These are phyloP conservation scores for Eulimnadia texana DNA, from an alignment of 1,140 invertebrate species.

Conservation along the genomic window DNA sequence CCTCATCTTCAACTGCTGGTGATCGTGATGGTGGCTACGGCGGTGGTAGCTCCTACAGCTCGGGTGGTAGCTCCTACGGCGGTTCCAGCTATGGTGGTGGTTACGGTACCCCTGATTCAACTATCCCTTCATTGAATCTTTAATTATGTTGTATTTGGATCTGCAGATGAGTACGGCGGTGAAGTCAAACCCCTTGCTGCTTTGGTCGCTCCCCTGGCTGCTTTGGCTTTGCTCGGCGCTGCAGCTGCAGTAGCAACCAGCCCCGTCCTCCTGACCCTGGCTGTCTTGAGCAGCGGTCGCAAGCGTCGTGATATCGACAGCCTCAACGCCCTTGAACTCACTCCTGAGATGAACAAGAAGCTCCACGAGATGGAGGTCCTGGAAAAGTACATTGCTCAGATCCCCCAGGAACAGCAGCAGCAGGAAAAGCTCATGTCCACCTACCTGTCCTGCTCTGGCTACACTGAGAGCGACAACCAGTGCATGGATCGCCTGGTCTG, in stretches of 20 bases:
- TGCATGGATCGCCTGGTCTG: slow-evolving; percentile 28
- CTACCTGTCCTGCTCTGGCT: slow-evolving; percentile 26
- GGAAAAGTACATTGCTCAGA: slow-evolving; percentile 20
- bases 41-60: background rate
- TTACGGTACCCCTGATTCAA: background rate
- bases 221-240: slow-evolving; percentile 57
- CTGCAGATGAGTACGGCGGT: slow-evolving; percentile 1
- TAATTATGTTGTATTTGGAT: too few relatives aligned
- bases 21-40: background rate
- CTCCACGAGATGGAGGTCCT: slow-evolving; percentile 22
- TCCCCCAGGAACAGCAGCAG: slow-evolving; percentile 26
- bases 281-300: slow-evolving; percentile 41
- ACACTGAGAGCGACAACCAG: slow-evolving; percentile 22
- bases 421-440: slow-evolving; percentile 26
- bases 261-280: slow-evolving; percentile 56
- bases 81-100: background rate
- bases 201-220: slow-evolving; percentile 52
- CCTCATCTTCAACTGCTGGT: background rate
- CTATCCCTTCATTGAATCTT: too few relatives aligned
- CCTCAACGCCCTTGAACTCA: slow-evolving; percentile 3
- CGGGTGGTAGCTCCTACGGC: background rate
- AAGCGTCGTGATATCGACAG: slow-evolving; percentile 21
- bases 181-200: slow-evolving; percentile 13
- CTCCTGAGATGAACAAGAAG: slow-evolving; percentile 10
- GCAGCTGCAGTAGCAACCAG: slow-evolving; percentile 59